Evolutionary conservation across 1,140 invertebrate genomes (phyloP).

Genomic region (Gryon sp.): DNA sequence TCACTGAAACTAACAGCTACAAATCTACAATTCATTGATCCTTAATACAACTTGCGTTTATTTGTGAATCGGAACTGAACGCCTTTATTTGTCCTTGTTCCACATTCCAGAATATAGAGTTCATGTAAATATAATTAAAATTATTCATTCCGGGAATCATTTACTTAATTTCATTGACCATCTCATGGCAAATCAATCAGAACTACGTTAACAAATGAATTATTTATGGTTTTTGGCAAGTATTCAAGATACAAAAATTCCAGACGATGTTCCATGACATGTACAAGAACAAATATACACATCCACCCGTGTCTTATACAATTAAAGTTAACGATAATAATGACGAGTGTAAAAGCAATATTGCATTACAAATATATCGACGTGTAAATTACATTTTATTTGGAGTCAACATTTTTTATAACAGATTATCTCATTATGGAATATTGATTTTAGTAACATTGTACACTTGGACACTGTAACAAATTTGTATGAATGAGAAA

Average conservation of each 20-base stretch:
- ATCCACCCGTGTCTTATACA: slow-evolving; percentile 12
- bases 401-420: background rate
- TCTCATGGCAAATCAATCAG: slow-evolving; percentile 14
- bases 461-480: slow-evolving; percentile 13
- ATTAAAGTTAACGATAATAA: slow-evolving; percentile 23
- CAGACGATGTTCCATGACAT: slow-evolving; percentile 3
- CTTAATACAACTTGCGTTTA: slow-evolving; percentile 22
- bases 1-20: too few species aligned
- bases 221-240: slow-evolving; percentile 29
- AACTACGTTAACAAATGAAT: slow-evolving; percentile 33
- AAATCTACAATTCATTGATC: too few species aligned
- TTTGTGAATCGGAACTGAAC: slow-evolving; percentile 51
- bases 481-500: slow-evolving; percentile 49
- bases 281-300: slow-evolving; percentile 21
- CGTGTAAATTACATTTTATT: slow-evolving; percentile 5
- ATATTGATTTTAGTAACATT: slow-evolving; percentile 21
- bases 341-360: too few species aligned
- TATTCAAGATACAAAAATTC: slow-evolving; percentile 15
- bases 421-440: slow-evolving; percentile 29
- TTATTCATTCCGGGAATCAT: slow-evolving; percentile 41
- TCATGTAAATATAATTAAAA: slow-evolving; percentile 43
- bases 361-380: background rate
- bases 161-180: slow-evolving; percentile 46
- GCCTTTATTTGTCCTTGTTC: slow-evolving; percentile 57
- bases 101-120: slow-evolving; percentile 54